Conservation (phyloP, 2,113 vertebrate species). For the Athene cunicularia region DNA sequence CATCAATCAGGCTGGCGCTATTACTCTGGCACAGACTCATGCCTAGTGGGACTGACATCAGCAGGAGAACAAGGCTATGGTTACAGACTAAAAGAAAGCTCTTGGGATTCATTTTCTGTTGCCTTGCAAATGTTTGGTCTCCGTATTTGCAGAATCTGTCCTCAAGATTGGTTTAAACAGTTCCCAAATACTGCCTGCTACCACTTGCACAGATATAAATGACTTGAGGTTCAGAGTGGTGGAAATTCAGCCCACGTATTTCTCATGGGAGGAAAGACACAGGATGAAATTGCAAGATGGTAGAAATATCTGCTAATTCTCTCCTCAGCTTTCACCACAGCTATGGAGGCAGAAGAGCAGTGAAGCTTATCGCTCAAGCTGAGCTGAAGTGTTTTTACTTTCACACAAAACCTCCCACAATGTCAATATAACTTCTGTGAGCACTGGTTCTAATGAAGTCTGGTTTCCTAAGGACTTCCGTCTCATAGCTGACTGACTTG, state of each 20-base stretch:
- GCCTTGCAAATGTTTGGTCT: conserved; percentile 32
- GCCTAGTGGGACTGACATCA: conserved; percentile 38
- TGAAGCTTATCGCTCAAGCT: conserved; percentile 36
- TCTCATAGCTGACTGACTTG: conserved; percentile 29
- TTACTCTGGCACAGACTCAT: conserved; percentile 4
- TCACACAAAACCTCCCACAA: conserved; percentile 55
- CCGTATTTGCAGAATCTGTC: neutral
- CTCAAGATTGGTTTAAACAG: neutral
- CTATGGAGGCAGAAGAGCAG: conserved; percentile 1
- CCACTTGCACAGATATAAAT: neutral
- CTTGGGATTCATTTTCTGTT: conserved; percentile 42
- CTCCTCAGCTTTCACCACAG: neutral
- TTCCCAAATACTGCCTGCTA: neutral
- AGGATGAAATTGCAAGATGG: conserved; percentile 23
- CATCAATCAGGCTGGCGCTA: conserved; percentile 51
- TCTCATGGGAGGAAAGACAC: conserved; percentile 43
- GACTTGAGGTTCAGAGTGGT: neutral
- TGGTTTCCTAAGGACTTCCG: conserved; percentile 51
- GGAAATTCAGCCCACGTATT: conserved; percentile 29
- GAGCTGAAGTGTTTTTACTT: conserved; percentile 28
- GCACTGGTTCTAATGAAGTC: conserved; percentile 48
- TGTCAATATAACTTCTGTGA: conserved; percentile 42
- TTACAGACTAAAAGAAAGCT: neutral
- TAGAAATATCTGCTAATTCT: conserved; percentile 31
- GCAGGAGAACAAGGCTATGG: neutral